Base-by-base conservation (phyloP, 53 echinoderm and acorn worm genomes). In the Luidia sarsii region DNA sequence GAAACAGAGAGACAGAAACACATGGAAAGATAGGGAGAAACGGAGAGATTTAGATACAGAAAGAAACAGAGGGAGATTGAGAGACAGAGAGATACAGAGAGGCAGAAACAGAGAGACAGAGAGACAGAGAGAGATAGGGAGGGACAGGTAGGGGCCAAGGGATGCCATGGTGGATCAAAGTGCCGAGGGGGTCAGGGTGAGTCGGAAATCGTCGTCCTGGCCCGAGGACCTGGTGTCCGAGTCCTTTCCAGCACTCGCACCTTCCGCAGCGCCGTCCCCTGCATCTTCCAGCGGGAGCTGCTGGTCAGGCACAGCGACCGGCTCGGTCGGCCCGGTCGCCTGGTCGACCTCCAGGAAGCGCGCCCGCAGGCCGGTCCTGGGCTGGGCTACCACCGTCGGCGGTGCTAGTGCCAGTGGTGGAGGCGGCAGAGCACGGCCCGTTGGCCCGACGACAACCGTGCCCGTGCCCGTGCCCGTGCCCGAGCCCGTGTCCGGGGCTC, bases 311-410 rank as follows among this genome's bases (percentile, higher is more conserved):
- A 61, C 59, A 27, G 15, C 23, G 30, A 24, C 29, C 15, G 72
- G 72, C n/a, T n/a, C n/a, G n/a, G n/a, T n/a, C n/a, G n/a, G n/a
- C n/a, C n/a, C n/a, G n/a, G n/a, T n/a, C 30, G 77, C 77, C 7
- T 60, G 60, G n/a, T 39, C 18, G 46, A 77, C 77, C n/a, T 61
- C 77, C 28, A 77, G 27, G 18, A 77, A 77, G 31, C 77, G 27
- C 9, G 77, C 77, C 25, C 77, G 39, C 0, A 59, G 61, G 19
- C 32, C 77, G 45, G 21, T 41, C 39, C 37, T 59, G n/a, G n/a
- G n/a, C n/a, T n/a, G 55, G 23, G 70, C 55, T 15, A 84, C 70
- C 61, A 84, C 87, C 16, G n/a, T n/a, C n/a, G n/a, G n/a, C n/a
- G n/a, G n/a, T n/a, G n/a, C n/a, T n/a, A n/a, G n/a, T n/a, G n/a